A percentile compares a stretch with the other conserved stretches of the same genome.
Conservation (phyloP, 1,140 invertebrate genomes). For the Heliconius himera region DNA sequence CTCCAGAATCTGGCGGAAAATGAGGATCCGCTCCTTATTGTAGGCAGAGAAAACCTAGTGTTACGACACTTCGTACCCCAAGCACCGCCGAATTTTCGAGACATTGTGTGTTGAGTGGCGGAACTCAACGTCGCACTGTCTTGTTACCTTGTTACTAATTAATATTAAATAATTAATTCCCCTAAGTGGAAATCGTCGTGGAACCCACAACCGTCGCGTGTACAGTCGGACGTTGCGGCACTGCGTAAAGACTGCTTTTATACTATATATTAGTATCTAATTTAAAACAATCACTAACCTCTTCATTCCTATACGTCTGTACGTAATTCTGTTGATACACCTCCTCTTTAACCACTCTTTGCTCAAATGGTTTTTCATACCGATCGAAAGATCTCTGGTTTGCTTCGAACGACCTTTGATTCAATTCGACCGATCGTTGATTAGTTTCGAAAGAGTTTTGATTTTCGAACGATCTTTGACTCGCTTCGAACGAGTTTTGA, state of each 20-base stretch:
- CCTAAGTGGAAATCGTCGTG: too few relatives aligned
- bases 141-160: too few relatives aligned
- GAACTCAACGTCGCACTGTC: too few relatives aligned
- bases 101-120: too few relatives aligned
- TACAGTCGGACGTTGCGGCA: too few relatives aligned
- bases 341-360: slow-evolving; percentile 38
- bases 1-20: too few relatives aligned
- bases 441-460: slow-evolving; percentile 2
- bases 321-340: slow-evolving; percentile 49
- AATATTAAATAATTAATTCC: too few relatives aligned
- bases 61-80: not conserved
- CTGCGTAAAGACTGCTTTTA: not conserved
- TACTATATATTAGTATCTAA: not conserved
- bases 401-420: slow-evolving; percentile 39
- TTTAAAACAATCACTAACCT: slow-evolving; percentile 43
- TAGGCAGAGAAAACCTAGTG: not conserved
- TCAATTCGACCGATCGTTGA: slow-evolving; percentile 27
- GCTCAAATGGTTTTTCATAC: slow-evolving; percentile 32
- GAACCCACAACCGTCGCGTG: too few relatives aligned
- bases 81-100: too few relatives aligned
- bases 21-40: not conserved
- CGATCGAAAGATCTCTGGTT: slow-evolving; percentile 11
- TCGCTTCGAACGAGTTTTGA: slow-evolving; percentile 35
- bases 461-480: slow-evolving; percentile 38
- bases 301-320: slow-evolving; percentile 53